A percentile compares a stretch with the other conserved stretches of the same genome.
Evolutionary conservation across 2,888 invertebrate species (phyloP).

Genomic region (Chorisops tibialis): DNA sequence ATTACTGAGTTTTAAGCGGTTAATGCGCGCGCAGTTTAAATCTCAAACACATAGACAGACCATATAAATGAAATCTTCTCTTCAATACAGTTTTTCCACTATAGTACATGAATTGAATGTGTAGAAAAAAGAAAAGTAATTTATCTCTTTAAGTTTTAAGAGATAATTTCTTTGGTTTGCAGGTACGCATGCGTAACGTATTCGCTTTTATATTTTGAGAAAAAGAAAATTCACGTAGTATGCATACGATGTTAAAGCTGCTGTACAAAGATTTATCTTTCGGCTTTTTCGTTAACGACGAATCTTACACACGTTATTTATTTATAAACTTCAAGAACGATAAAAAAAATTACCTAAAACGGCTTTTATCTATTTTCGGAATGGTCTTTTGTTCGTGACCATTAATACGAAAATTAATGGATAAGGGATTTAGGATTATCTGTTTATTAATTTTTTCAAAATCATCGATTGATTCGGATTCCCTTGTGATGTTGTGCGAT

Average conservation of each 20-base stretch:
- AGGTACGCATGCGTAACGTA: slow-evolving; percentile 1
- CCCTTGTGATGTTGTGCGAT: too few relatives aligned
- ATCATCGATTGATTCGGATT: too few relatives aligned
- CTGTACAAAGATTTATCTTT: background rate
- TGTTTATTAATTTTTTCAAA: too few relatives aligned
- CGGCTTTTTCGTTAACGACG: background rate
- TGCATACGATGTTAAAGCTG: background rate
- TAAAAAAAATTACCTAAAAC: slow-evolving; percentile 13
- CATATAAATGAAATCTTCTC: too few relatives aligned
- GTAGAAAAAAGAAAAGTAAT: background rate
- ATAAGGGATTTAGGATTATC: too few relatives aligned
- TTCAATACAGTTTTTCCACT: too few relatives aligned
- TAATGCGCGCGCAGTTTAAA: background rate
- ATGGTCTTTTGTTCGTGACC: too few relatives aligned
- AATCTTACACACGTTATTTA: slow-evolving; percentile 2
- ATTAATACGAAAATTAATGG: too few relatives aligned
- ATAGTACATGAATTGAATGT: too few relatives aligned
- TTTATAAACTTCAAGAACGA: background rate
- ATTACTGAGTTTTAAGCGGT: background rate
- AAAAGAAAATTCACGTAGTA: background rate
- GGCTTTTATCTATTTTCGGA: slow-evolving; percentile 4
- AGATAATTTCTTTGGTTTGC: background rate
- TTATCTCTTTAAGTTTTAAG: slow-evolving; percentile 2
- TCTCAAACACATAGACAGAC: too few relatives aligned
- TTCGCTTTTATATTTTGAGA: background rate